Evolutionary conservation across 2,113 vertebrate species (phyloP).

Genomic region (Phodopus roborovskii): DNA sequence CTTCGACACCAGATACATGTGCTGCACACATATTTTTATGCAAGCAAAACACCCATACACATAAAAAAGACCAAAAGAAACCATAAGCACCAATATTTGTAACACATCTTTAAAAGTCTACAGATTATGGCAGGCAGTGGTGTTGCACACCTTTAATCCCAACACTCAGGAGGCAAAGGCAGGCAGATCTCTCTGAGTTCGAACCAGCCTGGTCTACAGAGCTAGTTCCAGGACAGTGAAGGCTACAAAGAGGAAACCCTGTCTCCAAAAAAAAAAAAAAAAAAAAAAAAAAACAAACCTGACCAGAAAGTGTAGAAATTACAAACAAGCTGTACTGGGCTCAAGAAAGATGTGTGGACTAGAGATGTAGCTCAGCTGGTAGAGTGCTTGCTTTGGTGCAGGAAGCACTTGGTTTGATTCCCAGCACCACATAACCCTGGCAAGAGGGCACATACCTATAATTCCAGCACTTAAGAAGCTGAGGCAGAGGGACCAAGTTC

Average conservation of each 20-base stretch:
- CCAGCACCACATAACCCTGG: not conserved
- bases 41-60: not conserved
- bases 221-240: too few species aligned
- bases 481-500: not conserved
- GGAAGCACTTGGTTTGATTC: not conserved
- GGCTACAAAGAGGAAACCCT: too few species aligned
- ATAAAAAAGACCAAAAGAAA: not conserved
- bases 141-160: too few species aligned
- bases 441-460: not conserved
- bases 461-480: not conserved
- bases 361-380: not conserved
- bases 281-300: too few species aligned
- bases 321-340: not conserved
- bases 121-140: not conserved
- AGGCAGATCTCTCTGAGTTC: too few species aligned
- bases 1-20: not conserved
- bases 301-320: constrained; percentile 10
- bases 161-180: too few species aligned
- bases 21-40: not conserved
- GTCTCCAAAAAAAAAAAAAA: too few species aligned
- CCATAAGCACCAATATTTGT: not conserved
- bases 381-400: not conserved
- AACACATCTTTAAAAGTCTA: constrained; percentile 47
- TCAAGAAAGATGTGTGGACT: not conserved
- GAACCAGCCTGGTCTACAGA: too few species aligned